Percentiles rank a stretch among this genome's conserved stretches.
Evolutionary conservation across 92 coral and sea anemone genomes (phyloP).

Genomic region (Zoanthus gigantus): DNA sequence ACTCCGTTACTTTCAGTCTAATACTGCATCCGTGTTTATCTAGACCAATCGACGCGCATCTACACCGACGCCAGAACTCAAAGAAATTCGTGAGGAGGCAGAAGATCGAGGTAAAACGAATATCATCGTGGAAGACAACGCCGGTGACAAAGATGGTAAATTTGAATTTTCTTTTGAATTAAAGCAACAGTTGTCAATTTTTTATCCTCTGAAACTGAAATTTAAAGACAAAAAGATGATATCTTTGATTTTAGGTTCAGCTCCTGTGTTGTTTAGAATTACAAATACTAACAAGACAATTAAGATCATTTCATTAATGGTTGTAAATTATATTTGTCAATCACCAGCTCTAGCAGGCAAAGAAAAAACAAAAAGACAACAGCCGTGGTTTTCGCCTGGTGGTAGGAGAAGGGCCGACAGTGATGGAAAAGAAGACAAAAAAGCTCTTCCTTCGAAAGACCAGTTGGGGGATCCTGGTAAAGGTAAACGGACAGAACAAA

Average conservation of each 20-base stretch:
- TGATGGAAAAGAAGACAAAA: conserved; percentile 76
- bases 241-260: too few relatives aligned
- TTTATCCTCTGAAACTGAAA: neutral
- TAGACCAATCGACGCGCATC: conserved; percentile 72
- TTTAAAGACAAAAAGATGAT: too few relatives aligned
- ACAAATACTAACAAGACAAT: too few relatives aligned
- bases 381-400: conserved; percentile 76
- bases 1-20: neutral
- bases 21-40: neutral
- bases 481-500: conserved; percentile 50
- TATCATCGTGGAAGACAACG: neutral
- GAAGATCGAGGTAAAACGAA: conserved; percentile 68
- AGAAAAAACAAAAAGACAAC: conserved; percentile 58
- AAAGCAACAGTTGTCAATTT: neutral
- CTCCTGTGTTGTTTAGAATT: too few relatives aligned
- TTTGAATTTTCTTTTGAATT: neutral
- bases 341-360: conserved; percentile 36
- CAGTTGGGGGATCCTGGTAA: conserved; percentile 39
- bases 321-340: neutral
- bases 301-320: too few relatives aligned
- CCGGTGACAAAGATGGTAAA: conserved; percentile 38
- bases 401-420: conserved; percentile 69
- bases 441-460: neutral
- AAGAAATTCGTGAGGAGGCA: conserved; percentile 82
- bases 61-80: conserved; percentile 86